phyloP scores from a whole-genome alignment of 2,888 invertebrate genomes.

The Petrolisthes manimaculis region DNA sequence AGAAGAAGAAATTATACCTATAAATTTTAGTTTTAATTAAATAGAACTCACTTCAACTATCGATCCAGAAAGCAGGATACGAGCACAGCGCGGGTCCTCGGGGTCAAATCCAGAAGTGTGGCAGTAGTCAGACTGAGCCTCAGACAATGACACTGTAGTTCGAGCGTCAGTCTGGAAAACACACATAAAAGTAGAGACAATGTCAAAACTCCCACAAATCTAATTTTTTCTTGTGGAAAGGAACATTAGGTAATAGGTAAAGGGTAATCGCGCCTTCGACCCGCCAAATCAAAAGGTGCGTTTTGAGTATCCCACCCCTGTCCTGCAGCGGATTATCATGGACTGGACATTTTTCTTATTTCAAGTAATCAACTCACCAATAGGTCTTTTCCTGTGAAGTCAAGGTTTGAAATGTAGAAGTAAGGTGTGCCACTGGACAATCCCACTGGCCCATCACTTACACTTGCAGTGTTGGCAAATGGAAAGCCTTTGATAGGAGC shows the following conservation, averaged over 20 bases:
- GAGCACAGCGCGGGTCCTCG: conserved; percentile 83
- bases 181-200: background rate
- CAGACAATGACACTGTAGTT: conserved; percentile 77
- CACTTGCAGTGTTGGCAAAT: conserved; percentile 79
- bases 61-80: conserved; percentile 79
- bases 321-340: too few species aligned
- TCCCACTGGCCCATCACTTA: conserved; percentile 78
- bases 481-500: conserved; percentile 77
- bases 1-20: background rate
- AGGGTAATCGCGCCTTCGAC: too few species aligned
- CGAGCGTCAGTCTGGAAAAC: conserved; percentile 71
- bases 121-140: conserved; percentile 80
- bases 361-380: conserved; percentile 71
- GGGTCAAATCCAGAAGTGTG: conserved; percentile 76
- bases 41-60: conserved; percentile 75
- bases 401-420: conserved; percentile 80
- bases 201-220: too few species aligned
- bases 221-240: too few species aligned
- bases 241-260: too few species aligned
- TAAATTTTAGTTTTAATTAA: background rate
- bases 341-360: too few species aligned
- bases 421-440: conserved; percentile 82
- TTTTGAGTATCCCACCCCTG: too few species aligned
- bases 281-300: too few species aligned
- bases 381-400: conserved; percentile 79